phyloP scores from a whole-genome alignment of 2,888 invertebrate genomes.

The Hyppa rectilinea region DNA sequence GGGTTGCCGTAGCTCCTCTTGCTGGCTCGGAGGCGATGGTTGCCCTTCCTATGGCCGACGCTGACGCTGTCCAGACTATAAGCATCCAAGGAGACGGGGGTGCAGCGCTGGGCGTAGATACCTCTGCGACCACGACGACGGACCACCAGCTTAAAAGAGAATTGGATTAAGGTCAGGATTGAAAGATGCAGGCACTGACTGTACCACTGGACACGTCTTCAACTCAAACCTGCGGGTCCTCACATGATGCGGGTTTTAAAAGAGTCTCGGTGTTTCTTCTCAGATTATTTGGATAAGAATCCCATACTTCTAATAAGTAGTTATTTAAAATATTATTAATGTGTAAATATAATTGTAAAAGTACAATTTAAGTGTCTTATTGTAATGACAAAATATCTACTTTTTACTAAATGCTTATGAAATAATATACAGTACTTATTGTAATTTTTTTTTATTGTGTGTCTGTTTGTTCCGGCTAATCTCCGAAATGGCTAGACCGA shows the following conservation, averaged over 20 bases:
- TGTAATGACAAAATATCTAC: no score
- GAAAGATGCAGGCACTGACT: background rate
- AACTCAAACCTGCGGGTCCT: background rate
- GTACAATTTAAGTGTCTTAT: no score
- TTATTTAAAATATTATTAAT: background rate
- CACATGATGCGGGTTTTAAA: background rate
- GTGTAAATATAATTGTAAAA: no score
- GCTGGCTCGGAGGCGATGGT: conserved; percentile 92
- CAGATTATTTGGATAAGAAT: background rate
- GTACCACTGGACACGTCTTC: background rate
- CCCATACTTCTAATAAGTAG: background rate
- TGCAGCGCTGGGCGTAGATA: conserved; percentile 96
- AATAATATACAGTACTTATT: no score
- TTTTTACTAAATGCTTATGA: no score
- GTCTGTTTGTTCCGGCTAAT: no score
- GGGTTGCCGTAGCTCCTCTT: conserved; percentile 97
- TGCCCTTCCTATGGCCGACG: conserved; percentile 94
- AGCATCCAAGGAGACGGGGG: conserved; percentile 96
- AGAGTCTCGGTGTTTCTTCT: no score
- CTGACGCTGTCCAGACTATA: conserved; percentile 97
- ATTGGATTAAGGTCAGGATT: background rate
- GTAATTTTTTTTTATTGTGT: no score
- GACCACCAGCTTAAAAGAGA: conserved; percentile 92
- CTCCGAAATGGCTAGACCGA: no score
- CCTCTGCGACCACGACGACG: conserved; percentile 95